Conservation (phyloP, 2,113 vertebrate genomes). For the Salvelinus alpinus region DNA sequence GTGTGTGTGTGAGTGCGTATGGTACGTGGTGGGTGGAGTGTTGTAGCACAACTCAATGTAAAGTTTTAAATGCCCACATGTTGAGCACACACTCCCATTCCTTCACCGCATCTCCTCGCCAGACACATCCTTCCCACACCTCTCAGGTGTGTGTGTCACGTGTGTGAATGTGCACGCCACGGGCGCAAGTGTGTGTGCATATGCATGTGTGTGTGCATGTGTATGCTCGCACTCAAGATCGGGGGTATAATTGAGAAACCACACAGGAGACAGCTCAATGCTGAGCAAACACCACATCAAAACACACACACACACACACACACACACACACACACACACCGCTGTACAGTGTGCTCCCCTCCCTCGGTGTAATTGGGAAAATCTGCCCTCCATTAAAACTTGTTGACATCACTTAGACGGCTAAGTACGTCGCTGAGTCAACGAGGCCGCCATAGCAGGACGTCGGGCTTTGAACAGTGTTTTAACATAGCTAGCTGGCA, state of each 20-base stretch:
- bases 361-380: slow-evolving; percentile 68
- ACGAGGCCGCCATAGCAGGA: slow-evolving; percentile 37
- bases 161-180: neutral
- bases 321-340: slow-evolving; percentile 12
- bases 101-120: neutral
- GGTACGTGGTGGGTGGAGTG: slow-evolving; percentile 8
- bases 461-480: slow-evolving; percentile 50
- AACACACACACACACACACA: slow-evolving; percentile 39
- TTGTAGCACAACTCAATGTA: neutral
- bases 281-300: slow-evolving; percentile 74
- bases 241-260: slow-evolving; percentile 66
- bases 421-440: slow-evolving; percentile 40
- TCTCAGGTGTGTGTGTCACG: neutral
- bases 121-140: slow-evolving; percentile 15
- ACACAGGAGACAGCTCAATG: slow-evolving; percentile 75
- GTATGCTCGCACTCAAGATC: slow-evolving; percentile 53
- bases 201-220: slow-evolving; percentile 42
- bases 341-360: neutral
- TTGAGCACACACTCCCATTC: slow-evolving; percentile 13
- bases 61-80: slow-evolving; percentile 33
- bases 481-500: slow-evolving; percentile 28
- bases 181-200: neutral
- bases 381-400: slow-evolving; percentile 74
- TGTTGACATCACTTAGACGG: slow-evolving; percentile 67
- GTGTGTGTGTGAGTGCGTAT: no score